These are phyloP conservation scores for Reticulitermes lucifugus DNA, from an alignment of 2,888 invertebrate species.

Conservation along the genomic window DNA sequence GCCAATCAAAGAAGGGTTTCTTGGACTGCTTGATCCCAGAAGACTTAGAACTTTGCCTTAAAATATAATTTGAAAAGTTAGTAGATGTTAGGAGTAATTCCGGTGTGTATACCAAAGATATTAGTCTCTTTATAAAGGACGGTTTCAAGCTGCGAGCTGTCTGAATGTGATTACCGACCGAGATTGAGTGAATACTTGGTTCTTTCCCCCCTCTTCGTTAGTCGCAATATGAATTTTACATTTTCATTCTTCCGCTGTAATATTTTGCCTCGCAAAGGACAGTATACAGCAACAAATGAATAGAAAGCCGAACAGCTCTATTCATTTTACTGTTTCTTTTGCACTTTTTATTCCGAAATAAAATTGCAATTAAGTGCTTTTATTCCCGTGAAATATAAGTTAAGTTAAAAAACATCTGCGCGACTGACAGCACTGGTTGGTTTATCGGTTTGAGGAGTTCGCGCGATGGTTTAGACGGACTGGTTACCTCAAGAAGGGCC, in stretches of 20 bases:
- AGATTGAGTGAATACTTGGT: not conserved
- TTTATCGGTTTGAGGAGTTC: too few species aligned
- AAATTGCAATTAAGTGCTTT: too few species aligned
- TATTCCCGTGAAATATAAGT: too few species aligned
- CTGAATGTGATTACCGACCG: not conserved
- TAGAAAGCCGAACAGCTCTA: not conserved
- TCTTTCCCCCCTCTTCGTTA: not conserved
- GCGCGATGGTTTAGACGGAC: too few species aligned
- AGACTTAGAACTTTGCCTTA: not conserved
- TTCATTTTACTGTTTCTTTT: not conserved
- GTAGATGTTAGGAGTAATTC: not conserved
- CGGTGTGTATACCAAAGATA: not conserved
- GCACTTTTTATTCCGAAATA: too few species aligned
- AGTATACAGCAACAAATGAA: not conserved
- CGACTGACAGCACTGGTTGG: too few species aligned
- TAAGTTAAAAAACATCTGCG: too few species aligned
- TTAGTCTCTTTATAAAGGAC: not conserved
- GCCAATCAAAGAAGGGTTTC: too few species aligned
- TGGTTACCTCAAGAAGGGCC: too few species aligned
- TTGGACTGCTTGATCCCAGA: too few species aligned
- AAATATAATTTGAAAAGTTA: conserved; percentile 10
- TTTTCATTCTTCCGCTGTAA: not conserved
- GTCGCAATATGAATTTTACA: conserved; percentile 13
- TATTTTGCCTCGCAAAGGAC: not conserved
- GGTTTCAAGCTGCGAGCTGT: not conserved